Conservation (phyloP, 2,888 invertebrate species). For the Drosophila putrida region DNA sequence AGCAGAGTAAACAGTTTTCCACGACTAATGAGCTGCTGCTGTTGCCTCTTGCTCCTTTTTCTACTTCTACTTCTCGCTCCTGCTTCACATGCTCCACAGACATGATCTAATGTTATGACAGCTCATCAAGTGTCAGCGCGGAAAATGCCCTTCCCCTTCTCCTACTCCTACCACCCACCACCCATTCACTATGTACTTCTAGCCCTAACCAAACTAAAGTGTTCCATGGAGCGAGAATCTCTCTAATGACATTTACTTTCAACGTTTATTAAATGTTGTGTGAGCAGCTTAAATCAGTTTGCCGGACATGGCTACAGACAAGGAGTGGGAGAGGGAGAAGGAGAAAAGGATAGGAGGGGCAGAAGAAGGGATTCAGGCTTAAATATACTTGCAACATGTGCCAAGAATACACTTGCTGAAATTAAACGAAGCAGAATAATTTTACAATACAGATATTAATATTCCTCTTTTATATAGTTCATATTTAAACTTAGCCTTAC, state of each 20-base stretch:
- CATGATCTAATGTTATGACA: slow-evolving; percentile 84
- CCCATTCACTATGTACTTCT: not conserved
- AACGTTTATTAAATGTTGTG: slow-evolving; percentile 79
- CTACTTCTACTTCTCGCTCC: slow-evolving; percentile 11
- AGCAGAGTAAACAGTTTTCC: slow-evolving; percentile 73
- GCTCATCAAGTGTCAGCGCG: slow-evolving; percentile 83
- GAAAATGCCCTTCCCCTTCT: slow-evolving; percentile 16
- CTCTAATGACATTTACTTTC: slow-evolving; percentile 80
- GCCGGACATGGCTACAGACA: slow-evolving; percentile 38
- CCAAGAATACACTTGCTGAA: slow-evolving; percentile 27
- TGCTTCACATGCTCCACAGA: slow-evolving; percentile 44
- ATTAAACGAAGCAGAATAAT: not conserved
- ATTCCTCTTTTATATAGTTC: too few species aligned
- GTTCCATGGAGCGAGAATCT: slow-evolving; percentile 28
- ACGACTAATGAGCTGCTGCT: slow-evolving; percentile 69
- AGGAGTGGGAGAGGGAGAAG: not conserved
- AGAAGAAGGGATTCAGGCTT: slow-evolving; percentile 9
- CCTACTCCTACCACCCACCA: not conserved
- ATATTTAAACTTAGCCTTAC: too few species aligned
- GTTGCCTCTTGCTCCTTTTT: slow-evolving; percentile 8
- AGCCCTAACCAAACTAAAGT: slow-evolving; percentile 13
- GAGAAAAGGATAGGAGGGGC: not conserved
- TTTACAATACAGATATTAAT: too few species aligned
- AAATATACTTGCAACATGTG: slow-evolving; percentile 17
- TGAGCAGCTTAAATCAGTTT: slow-evolving; percentile 73